Conservation (phyloP, 2,797 vertebrate genomes). For the Helarctos malayanus region DNA sequence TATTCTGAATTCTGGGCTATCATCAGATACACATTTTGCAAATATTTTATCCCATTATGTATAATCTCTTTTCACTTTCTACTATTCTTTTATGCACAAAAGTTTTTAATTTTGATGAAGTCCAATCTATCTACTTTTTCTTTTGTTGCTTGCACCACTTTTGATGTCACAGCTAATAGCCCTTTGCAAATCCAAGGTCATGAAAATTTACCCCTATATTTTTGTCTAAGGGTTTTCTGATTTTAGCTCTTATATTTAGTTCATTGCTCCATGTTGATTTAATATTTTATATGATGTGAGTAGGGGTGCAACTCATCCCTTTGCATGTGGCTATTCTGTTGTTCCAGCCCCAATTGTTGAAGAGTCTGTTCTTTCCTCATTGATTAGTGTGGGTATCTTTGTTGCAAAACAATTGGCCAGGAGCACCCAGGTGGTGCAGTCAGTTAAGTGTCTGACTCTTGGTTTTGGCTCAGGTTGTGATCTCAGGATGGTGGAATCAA, state of each 20-base stretch:
- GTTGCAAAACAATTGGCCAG: neutral
- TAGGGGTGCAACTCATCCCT: neutral
- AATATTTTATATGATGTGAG: neutral
- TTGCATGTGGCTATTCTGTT: neutral
- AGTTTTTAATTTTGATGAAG: neutral
- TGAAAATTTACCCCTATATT: neutral
- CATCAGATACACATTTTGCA: neutral
- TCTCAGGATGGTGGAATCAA: neutral
- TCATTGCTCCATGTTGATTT: neutral
- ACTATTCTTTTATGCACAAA: neutral
- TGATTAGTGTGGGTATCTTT: neutral
- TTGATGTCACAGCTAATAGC: neutral
- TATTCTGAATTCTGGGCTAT: neutral
- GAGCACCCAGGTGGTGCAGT: neutral
- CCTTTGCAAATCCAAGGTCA: neutral
- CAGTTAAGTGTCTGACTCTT: neutral
- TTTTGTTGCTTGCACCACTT: neutral
- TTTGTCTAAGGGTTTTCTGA: neutral
- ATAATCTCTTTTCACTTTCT: neutral
- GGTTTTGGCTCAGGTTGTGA: neutral
- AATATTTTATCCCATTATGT: neutral
- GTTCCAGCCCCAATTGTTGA: neutral
- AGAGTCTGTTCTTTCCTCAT: neutral
- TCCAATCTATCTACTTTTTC: neutral
- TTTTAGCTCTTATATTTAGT: neutral